Base-by-base conservation (phyloP, 2,888 invertebrate genomes). In the Acronicta aceris region DNA sequence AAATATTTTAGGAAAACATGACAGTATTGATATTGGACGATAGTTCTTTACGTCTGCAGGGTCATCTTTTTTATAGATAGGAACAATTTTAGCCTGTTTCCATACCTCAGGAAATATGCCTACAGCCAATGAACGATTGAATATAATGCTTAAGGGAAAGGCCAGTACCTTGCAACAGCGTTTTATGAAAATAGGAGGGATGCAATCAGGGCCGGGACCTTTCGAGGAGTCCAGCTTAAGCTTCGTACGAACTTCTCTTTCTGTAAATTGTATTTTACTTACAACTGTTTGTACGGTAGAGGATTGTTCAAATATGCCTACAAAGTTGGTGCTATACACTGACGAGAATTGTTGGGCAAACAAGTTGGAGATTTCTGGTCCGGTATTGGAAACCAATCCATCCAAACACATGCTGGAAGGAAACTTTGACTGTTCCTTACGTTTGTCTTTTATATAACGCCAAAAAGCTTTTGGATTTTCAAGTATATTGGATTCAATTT, bases 31-130 rank as follows among this genome's bases (percentile, higher is more conserved):
- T 27, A 27, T 27, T 27, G 27, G 27, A 27, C 49, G n/a, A 33
- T 56, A 56, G 36, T 56, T 56, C 21, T 12, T 43, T 2, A 48
- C 17, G 12, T 49, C 17, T 16, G 12, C 21, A 15, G 12, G 15
- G 13, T 55, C 40, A 41, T 38, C 46, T 25, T 47, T 55, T 46
- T 55, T 55, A 21, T 43, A 17, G 13, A 56, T 13, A 8, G 56
- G 56, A n/a, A 56, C 17, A 9, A 56, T 56, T 9, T 43, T 15
- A 10, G 56, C 56, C 43, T 56, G 49, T 49, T 56, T 56, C 56
- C 57, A 45, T 36, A 21, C 49, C 13, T 56, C 42, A 17, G 56
- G 56, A 43, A 50, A 57, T 16, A 30, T 15, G 21, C 43, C 57
- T 30, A 7, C 12, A 10, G 8, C n/a, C n/a, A 57, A 36, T 15